phyloP scores from a whole-genome alignment of 2,888 invertebrate species.

The Cantharis nigra region DNA sequence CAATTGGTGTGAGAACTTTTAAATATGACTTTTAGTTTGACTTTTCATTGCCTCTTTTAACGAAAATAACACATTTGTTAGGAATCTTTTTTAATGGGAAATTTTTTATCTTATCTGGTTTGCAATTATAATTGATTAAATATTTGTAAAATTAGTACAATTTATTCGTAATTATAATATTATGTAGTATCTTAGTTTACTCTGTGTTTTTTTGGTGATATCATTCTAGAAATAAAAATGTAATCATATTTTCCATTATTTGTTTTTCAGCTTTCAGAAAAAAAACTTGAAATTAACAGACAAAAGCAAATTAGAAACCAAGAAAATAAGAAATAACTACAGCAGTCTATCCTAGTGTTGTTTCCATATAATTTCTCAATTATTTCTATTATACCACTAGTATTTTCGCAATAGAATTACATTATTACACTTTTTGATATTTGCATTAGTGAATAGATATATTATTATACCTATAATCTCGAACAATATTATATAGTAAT shows the following conservation, averaged over 20 bases:
- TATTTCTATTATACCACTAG: neutral
- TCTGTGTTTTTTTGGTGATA: neutral
- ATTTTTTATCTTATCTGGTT: neutral
- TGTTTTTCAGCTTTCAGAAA: too few species aligned
- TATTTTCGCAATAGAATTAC: neutral
- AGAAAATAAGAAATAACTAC: neutral
- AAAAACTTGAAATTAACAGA: too few species aligned
- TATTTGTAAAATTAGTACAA: neutral
- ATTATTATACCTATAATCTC: too few species aligned
- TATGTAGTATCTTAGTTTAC: too few species aligned
- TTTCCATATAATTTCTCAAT: neutral
- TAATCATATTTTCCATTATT: too few species aligned
- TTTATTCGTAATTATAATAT: neutral
- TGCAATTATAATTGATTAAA: neutral
- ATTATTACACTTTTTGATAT: too few species aligned
- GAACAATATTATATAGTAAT: too few species aligned
- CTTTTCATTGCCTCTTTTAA: neutral
- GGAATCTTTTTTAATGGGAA: neutral
- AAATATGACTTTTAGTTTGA: neutral
- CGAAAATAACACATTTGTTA: neutral
- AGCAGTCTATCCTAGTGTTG: neutral
- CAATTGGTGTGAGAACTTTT: constrained; percentile 25
- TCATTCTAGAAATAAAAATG: neutral
- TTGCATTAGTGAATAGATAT: too few species aligned
- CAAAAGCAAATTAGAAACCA: neutral